These are phyloP conservation scores for Caenorhabditis tropicalis DNA, from an alignment of 1,140 invertebrate species.

Conservation along the genomic window DNA sequence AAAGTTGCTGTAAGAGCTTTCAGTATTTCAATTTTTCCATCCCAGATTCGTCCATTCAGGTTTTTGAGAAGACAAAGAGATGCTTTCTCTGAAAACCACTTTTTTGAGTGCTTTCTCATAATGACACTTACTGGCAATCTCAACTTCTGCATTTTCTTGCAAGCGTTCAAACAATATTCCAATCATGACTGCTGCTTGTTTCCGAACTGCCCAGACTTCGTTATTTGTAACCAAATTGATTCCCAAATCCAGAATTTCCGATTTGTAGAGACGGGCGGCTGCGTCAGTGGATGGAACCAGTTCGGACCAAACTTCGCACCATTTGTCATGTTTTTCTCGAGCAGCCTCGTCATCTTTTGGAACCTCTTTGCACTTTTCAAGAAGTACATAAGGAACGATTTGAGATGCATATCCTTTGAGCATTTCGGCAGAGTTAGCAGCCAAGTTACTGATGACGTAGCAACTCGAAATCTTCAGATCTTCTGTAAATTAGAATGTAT, in stretches of 20 bases:
- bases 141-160: background rate
- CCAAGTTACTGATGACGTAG: constrained; percentile 82
- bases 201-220: constrained; percentile 83
- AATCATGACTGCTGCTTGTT: constrained; percentile 83
- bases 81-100: background rate
- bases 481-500: constrained; percentile 72
- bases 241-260: constrained; percentile 80
- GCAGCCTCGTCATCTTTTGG: constrained; percentile 56
- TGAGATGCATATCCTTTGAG: constrained; percentile 82
- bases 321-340: constrained; percentile 75
- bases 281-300: constrained; percentile 83
- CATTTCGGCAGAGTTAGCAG: constrained; percentile 83
- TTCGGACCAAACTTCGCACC: constrained; percentile 88
- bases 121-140: background rate
- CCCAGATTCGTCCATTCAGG: constrained; percentile 55
- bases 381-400: constrained; percentile 83
- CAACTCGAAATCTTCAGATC: constrained; percentile 80
- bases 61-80: constrained; percentile 18
- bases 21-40: constrained; percentile 55
- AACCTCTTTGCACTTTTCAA: constrained; percentile 84
- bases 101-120: background rate
- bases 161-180: constrained; percentile 76
- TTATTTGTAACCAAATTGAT: constrained; percentile 80
- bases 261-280: constrained; percentile 81
- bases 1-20: constrained; percentile 21